Percentiles rank a stretch among this genome's conserved stretches.
These are phyloP conservation scores for Chelonoidis abingdonii DNA, from an alignment of 2,113 vertebrate species.

Conservation along the genomic window DNA sequence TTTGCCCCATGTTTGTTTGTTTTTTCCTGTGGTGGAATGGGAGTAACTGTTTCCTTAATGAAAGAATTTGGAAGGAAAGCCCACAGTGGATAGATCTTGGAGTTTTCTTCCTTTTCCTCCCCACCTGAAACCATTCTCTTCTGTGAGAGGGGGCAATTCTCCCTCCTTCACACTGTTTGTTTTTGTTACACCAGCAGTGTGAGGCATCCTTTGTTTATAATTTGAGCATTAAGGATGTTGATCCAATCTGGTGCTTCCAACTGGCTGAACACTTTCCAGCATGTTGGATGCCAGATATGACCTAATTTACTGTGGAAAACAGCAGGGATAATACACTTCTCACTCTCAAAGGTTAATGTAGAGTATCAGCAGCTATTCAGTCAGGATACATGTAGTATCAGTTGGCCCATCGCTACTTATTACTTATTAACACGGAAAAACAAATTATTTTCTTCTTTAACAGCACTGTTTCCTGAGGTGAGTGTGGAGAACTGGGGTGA, in stretches of 20 bases:
- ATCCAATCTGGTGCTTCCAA: conserved; percentile 45
- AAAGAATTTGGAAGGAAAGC: background rate
- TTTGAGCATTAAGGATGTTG: conserved; percentile 19
- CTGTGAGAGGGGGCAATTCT: conserved; percentile 55
- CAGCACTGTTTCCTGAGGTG: background rate
- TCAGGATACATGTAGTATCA: background rate
- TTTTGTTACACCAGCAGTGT: conserved; percentile 59
- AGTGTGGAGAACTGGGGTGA: background rate
- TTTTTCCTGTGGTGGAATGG: background rate
- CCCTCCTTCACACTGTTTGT: conserved; percentile 39
- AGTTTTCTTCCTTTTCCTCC: conserved; percentile 33
- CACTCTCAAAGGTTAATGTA: conserved; percentile 26
- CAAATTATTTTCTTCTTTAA: background rate
- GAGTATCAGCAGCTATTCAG: conserved; percentile 50
- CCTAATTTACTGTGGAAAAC: conserved; percentile 58
- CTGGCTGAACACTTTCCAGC: conserved; percentile 50
- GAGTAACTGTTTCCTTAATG: background rate
- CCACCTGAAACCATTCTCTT: conserved; percentile 13
- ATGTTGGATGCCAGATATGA: conserved; percentile 36
- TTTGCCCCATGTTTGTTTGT: background rate
- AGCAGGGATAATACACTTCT: conserved; percentile 27
- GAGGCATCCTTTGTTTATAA: conserved; percentile 58
- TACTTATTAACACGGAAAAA: conserved; percentile 24
- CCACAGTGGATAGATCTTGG: background rate
- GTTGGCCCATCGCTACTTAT: background rate